A percentile compares a stretch with the other conserved stretches of the same genome.
These are phyloP conservation scores for Drosophila phalerata DNA, from an alignment of 2,888 invertebrate species.

Conservation along the genomic window DNA sequence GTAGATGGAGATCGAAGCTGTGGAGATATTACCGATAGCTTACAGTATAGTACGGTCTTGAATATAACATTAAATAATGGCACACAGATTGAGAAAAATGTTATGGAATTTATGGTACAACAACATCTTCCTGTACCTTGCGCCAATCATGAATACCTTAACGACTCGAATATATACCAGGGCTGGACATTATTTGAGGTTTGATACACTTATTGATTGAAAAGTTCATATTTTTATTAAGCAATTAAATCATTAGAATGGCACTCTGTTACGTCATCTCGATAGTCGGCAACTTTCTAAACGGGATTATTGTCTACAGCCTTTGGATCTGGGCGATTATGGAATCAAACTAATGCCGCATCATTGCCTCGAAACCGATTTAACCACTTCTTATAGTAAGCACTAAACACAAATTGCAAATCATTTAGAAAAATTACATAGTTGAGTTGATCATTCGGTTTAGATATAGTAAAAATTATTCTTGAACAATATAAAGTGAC, in stretches of 20 bases:
- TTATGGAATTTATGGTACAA: constrained; percentile 35
- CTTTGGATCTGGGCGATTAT: neutral
- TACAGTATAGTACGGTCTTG: constrained; percentile 17
- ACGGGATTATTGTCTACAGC: constrained; percentile 51
- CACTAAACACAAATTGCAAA: neutral
- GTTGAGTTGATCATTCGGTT: no score
- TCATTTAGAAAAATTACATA: no score
- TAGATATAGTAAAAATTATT: no score
- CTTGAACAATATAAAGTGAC: no score
- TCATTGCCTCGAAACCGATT: constrained; percentile 17
- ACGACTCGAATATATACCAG: neutral
- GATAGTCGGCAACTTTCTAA: constrained; percentile 31
- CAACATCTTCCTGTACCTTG: constrained; percentile 49
- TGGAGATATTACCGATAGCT: neutral
- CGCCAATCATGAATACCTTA: neutral
- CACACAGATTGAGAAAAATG: constrained; percentile 2
- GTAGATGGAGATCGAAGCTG: constrained; percentile 3
- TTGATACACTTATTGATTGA: neutral
- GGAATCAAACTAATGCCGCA: constrained; percentile 24
- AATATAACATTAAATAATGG: constrained; percentile 39
- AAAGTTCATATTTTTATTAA: neutral
- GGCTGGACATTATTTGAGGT: constrained; percentile 47
- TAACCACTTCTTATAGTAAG: constrained; percentile 15
- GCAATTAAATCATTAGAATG: constrained; percentile 33
- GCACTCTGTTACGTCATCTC: constrained; percentile 16